These are phyloP conservation scores for Halictus quadricinctus DNA, from an alignment of 2,888 invertebrate genomes.

Conservation along the genomic window DNA sequence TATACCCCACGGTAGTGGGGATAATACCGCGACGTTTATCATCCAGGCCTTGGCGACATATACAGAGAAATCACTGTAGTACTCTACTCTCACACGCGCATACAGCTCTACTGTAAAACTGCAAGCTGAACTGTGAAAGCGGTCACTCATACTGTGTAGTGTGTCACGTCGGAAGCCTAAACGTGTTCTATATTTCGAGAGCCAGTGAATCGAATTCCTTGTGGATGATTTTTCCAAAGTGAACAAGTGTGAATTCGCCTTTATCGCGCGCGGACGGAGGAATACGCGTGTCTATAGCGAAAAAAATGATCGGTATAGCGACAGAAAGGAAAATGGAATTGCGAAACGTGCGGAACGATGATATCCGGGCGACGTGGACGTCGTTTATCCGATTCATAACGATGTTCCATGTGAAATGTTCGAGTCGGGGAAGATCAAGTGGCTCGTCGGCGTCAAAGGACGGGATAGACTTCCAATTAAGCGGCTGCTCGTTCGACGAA, in stretches of 20 bases:
- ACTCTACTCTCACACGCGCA: background rate
- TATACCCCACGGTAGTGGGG: no score
- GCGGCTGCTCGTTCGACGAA: background rate
- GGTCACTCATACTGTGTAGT: no score
- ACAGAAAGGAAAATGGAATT: background rate
- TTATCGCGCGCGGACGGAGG: background rate
- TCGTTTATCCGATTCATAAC: background rate
- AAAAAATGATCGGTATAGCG: background rate
- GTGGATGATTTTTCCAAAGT: background rate
- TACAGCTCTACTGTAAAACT: no score
- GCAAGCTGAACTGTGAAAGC: background rate
- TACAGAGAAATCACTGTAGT: no score
- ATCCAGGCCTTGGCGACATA: no score
- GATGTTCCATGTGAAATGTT: background rate
- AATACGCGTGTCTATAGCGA: background rate
- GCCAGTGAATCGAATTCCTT: background rate
- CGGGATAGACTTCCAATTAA: constrained; percentile 1
- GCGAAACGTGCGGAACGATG: background rate
- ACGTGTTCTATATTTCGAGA: background rate
- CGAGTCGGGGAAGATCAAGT: background rate
- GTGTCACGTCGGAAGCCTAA: background rate
- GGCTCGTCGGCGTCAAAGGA: background rate
- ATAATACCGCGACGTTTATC: no score
- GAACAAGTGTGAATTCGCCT: background rate
- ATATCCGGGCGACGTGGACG: background rate